Evolutionary conservation across 2,797 vertebrate species (phyloP).

Genomic region (Siniperca undulata): DNA sequence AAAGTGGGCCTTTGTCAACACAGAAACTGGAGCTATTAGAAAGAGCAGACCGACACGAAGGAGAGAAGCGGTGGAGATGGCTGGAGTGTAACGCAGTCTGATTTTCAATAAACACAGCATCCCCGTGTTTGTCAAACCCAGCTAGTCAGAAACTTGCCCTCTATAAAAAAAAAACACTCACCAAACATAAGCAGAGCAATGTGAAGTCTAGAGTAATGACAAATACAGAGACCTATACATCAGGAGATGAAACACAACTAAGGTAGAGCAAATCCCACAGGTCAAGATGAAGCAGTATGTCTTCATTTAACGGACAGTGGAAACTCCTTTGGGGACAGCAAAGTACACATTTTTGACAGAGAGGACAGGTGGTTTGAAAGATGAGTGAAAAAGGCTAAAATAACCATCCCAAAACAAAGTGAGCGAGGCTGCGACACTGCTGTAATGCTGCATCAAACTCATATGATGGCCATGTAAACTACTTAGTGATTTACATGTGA

Average conservation of each 20-base stretch:
- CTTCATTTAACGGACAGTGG: slow-evolving; percentile 58
- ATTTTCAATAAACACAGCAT: slow-evolving; percentile 34
- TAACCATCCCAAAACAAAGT: slow-evolving; percentile 1
- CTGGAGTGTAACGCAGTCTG: slow-evolving; percentile 26
- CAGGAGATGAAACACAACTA: slow-evolving; percentile 40
- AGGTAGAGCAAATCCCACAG: slow-evolving; percentile 36
- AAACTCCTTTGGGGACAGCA: slow-evolving; percentile 22
- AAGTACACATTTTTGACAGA: slow-evolving; percentile 26
- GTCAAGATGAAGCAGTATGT: slow-evolving; percentile 43
- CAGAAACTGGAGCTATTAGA: slow-evolving; percentile 39
- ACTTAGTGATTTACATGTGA: neutral
- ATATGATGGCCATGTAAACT: neutral
- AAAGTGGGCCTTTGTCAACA: slow-evolving; percentile 42
- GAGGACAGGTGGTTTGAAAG: slow-evolving; percentile 27
- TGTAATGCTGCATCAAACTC: slow-evolving; percentile 2
- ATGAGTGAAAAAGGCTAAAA: slow-evolving; percentile 23
- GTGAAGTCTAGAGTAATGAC: slow-evolving; percentile 2
- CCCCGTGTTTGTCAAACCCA: slow-evolving; percentile 10
- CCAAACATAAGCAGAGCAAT: slow-evolving; percentile 7
- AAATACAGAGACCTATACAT: slow-evolving; percentile 23
- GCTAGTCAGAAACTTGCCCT: slow-evolving; percentile 2
- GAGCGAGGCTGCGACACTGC: neutral
- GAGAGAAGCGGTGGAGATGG: slow-evolving; percentile 6
- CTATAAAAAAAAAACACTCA: slow-evolving; percentile 16
- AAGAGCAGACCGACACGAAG: neutral